Base-by-base conservation (phyloP, 1,140 invertebrate species). In the Drosophila elegans region DNA sequence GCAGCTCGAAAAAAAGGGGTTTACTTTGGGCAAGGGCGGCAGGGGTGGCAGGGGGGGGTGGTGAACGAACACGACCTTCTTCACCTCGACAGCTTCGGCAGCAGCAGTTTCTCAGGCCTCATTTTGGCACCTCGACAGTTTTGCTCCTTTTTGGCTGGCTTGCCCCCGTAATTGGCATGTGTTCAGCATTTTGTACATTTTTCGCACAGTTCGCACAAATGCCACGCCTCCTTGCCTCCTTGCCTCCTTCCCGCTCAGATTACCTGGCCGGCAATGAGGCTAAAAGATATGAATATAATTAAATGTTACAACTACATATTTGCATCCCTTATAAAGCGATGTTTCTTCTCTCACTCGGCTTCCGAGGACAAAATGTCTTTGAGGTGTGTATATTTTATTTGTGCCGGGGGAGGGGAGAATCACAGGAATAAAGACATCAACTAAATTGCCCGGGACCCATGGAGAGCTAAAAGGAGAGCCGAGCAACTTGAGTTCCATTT, bases 251-350 rank as follows among this genome's bases (percentile, higher is more conserved):
- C 54, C 68, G 67, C 73, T 78, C 81, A 68, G 80, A 88, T 88
- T 89, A 88, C 83, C 66, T 80, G 83, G 62, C 71, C 78, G 72
- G 80, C 68, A 76, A 71, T 84, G 80, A 76, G 71, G 55, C 82
- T 82, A 83, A 89, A 89, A 88, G 83, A 88, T 88, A 88, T 88
- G 83, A 89, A 88, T 88, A 88, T 88, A 88, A 88, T 89, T 88
- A 88, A 88, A 88, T 88, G 83, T 83, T 77, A 88, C 84, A 89
- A 88, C 83, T 88, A 88, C 83, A 89, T 89, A 89, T 86, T 88
- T 89, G 78, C 75, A 78, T 83, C 67, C 82, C 78, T 60, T 66
- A 75, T 61, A 77, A 80, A 61, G 75, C 71, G 51, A 76, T 88
- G 84, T 86, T 76, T 21, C 16, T 62, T 10, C 45, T 52, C 13